Evolutionary conservation across 2,113 vertebrate genomes (phyloP).

Genomic region (Dipodomys stephensi): DNA sequence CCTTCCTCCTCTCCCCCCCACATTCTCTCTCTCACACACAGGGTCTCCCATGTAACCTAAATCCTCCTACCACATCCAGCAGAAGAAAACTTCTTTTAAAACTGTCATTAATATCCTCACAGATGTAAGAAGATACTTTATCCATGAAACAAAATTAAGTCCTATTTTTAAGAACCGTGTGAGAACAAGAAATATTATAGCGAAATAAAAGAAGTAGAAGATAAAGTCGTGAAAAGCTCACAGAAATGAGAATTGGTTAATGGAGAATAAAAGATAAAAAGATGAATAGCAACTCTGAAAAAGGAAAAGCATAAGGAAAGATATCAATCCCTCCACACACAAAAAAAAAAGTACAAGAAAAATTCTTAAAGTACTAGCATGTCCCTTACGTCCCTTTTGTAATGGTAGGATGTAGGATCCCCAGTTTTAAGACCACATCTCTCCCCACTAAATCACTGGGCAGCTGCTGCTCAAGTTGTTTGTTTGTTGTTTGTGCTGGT

Average conservation of each 20-base stretch:
- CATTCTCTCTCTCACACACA: too few relatives aligned
- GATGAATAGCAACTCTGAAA: neutral
- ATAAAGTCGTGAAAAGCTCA: neutral
- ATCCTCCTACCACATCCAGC: too few relatives aligned
- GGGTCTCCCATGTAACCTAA: too few relatives aligned
- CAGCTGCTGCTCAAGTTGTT: neutral
- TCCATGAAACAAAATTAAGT: conserved; percentile 39
- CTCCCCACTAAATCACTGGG: neutral
- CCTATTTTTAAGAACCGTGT: conserved; percentile 28
- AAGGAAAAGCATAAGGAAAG: neutral
- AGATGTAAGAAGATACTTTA: neutral
- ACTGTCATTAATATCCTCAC: neutral
- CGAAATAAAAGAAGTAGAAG: conserved; percentile 37
- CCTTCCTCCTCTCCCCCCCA: too few relatives aligned
- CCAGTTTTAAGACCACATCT: neutral
- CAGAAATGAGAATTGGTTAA: conserved; percentile 53
- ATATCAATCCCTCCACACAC: neutral
- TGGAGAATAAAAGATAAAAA: conserved; percentile 38
- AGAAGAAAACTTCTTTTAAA: conserved; percentile 18
- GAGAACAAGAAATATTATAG: conserved; percentile 6
- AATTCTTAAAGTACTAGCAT: neutral
- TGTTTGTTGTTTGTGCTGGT: too few relatives aligned
- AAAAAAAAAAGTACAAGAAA: neutral
- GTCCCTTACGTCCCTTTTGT: neutral
- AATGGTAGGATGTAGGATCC: neutral